These are phyloP conservation scores for Aplocera efformata DNA, from an alignment of 2,888 invertebrate genomes.

Conservation along the genomic window DNA sequence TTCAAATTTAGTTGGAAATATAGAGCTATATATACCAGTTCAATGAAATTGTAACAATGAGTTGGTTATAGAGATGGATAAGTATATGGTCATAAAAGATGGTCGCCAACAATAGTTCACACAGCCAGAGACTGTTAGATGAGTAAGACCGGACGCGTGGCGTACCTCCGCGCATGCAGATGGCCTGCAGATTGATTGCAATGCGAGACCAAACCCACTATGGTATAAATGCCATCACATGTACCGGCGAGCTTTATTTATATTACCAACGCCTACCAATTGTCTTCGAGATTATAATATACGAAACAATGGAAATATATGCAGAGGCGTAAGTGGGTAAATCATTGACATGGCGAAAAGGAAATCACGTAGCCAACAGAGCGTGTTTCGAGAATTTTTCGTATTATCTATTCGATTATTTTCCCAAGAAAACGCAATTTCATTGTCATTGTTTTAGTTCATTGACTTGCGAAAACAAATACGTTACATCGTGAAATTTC, in stretches of 20 bases:
- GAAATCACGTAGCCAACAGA: slow-evolving; percentile 62
- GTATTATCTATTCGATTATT: slow-evolving; percentile 41
- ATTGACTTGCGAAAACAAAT: slow-evolving; percentile 30
- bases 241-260: slow-evolving; percentile 58
- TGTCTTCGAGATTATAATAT: slow-evolving; percentile 61
- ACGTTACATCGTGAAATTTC: slow-evolving; percentile 14
- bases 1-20: no score
- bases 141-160: slow-evolving; percentile 74
- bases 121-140: slow-evolving; percentile 61
- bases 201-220: slow-evolving; percentile 67
- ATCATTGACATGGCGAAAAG: slow-evolving; percentile 56
- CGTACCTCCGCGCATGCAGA: slow-evolving; percentile 66
- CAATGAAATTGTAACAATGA: no score
- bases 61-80: no score
- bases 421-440: slow-evolving; percentile 36
- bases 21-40: no score
- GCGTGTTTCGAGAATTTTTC: slow-evolving; percentile 54
- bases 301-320: slow-evolving; percentile 66
- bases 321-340: slow-evolving; percentile 46
- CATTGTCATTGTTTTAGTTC: slow-evolving; percentile 31
- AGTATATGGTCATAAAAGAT: slow-evolving; percentile 35
- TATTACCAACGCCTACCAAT: slow-evolving; percentile 65
- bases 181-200: slow-evolving; percentile 64
- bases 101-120: slow-evolving; percentile 43
- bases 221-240: slow-evolving; percentile 76